Base-by-base conservation (phyloP, 2,888 invertebrate genomes). In the Scrobipalpa atriplicella region DNA sequence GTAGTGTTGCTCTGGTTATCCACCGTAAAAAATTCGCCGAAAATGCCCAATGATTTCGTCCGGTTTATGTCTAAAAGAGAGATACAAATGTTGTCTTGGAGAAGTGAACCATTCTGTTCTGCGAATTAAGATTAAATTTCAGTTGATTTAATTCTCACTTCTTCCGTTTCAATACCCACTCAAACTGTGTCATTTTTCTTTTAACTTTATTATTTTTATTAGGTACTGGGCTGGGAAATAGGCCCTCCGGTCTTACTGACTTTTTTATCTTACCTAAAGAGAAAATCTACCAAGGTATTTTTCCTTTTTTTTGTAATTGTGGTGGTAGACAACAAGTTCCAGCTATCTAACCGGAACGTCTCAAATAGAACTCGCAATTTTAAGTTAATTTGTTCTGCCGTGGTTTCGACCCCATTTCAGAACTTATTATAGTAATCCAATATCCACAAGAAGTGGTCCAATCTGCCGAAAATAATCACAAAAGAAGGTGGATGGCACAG, bases 1-100 rank as follows among this genome's bases (percentile, higher is more conserved):
- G n/a, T 80, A 78, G 85, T 84, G 52, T 80, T 84, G 83, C 82
- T 82, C 86, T 85, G 85, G 77, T 88, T 87, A 89, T 85, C 81
- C 78, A 79, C 84, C 89, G 88, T 89, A 86, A 89, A 89, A 8
- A 52, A 18, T n/a, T 52, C 52, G 18, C 19, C 52, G 52, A 52
- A 52, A 52, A 52, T 19, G 52, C 52, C n/a, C 52, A 52, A 9
- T 19, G 18, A 52, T 19, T 51, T n/a, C n/a, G 29, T 29, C 29
- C 5, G 29, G 29, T 39, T 5, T 39, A 39, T 39, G 39, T 8
- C 39, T 39, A 39, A 39, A 39, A 39, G 5, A 39, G 39, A 8
- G 9, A 1, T 5, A 38, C 3, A 39, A 39, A 39, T 39, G 11
- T 39, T 39, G 9, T 39, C 8, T 39, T 8, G 39, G 39, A 39